phyloP scores from a whole-genome alignment of 2,888 invertebrate genomes.

The Orthonychiurus folsomi region DNA sequence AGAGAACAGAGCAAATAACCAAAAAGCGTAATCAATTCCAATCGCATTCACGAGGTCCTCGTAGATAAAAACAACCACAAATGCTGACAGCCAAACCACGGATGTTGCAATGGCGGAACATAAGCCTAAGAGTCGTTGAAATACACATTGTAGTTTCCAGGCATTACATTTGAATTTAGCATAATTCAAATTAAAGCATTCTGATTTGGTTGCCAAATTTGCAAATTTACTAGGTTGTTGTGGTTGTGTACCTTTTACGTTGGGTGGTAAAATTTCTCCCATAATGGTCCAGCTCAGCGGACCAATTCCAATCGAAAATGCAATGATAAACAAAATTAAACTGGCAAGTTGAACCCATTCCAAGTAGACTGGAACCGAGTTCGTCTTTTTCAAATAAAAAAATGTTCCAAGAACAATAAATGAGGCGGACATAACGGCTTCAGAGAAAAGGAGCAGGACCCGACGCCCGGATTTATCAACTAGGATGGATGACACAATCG shows the following conservation, averaged over 20 bases:
- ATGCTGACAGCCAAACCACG: slow-evolving; percentile 65
- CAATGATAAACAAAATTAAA: slow-evolving; percentile 65
- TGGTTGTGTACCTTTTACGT: slow-evolving; percentile 12
- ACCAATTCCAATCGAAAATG: slow-evolving; percentile 71
- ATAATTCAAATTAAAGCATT: no score
- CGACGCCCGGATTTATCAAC: slow-evolving; percentile 74
- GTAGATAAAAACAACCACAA: slow-evolving; percentile 45
- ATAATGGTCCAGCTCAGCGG: slow-evolving; percentile 78
- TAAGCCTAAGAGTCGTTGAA: no score
- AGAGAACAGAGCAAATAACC: slow-evolving; percentile 28
- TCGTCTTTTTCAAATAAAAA: slow-evolving; percentile 50
- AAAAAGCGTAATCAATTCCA: slow-evolving; percentile 29
- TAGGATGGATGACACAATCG: slow-evolving; percentile 51
- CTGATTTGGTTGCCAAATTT: no score
- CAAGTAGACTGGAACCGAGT: slow-evolving; percentile 42
- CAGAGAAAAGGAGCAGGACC: slow-evolving; percentile 65
- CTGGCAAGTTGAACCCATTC: slow-evolving; percentile 65
- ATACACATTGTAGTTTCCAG: no score
- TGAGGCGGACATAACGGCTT: slow-evolving; percentile 61
- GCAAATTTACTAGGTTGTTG: no score
- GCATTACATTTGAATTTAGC: no score
- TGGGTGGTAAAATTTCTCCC: slow-evolving; percentile 33
- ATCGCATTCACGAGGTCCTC: slow-evolving; percentile 18
- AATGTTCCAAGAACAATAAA: slow-evolving; percentile 61
- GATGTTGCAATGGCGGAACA: slow-evolving; percentile 67